Percentiles rank a stretch among this genome's conserved stretches.
phyloP scores from a whole-genome alignment of 1,140 invertebrate genomes.

The Drosophila tani region DNA sequence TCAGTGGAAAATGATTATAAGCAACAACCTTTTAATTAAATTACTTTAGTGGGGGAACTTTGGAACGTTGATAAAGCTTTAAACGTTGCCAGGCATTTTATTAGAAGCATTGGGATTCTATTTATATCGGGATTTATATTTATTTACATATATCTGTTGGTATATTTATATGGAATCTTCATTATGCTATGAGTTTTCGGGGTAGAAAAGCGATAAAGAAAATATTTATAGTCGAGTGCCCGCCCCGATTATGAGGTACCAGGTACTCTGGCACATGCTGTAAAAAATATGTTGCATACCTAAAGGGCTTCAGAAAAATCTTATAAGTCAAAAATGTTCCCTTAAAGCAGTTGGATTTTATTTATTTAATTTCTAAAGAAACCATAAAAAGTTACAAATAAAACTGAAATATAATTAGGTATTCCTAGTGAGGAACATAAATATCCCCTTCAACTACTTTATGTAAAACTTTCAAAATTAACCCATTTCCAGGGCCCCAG shows the following conservation, averaged over 20 bases:
- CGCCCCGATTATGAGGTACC: background rate
- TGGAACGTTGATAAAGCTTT: background rate
- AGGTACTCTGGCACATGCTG: too few species aligned
- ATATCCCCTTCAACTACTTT: too few species aligned
- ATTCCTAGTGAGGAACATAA: background rate
- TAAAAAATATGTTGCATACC: background rate
- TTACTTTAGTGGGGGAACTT: background rate
- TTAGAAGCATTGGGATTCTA: background rate
- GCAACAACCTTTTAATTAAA: background rate
- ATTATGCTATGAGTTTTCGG: background rate
- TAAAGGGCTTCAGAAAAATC: too few species aligned
- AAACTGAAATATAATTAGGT: background rate
- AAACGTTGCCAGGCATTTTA: background rate
- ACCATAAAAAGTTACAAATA: background rate
- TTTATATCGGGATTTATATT: slow-evolving; percentile 1
- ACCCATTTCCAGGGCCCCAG: background rate
- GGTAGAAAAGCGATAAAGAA: too few species aligned
- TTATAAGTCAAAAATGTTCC: too few species aligned
- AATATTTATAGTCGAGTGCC: background rate
- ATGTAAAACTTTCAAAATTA: background rate
- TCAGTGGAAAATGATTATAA: slow-evolving; percentile 7
- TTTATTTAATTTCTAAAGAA: background rate
- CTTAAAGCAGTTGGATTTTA: background rate
- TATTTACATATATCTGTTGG: background rate
- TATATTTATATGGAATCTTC: background rate